Evolutionary conservation across 2,113 vertebrate genomes (phyloP).

Genomic region (Passer montanus): DNA sequence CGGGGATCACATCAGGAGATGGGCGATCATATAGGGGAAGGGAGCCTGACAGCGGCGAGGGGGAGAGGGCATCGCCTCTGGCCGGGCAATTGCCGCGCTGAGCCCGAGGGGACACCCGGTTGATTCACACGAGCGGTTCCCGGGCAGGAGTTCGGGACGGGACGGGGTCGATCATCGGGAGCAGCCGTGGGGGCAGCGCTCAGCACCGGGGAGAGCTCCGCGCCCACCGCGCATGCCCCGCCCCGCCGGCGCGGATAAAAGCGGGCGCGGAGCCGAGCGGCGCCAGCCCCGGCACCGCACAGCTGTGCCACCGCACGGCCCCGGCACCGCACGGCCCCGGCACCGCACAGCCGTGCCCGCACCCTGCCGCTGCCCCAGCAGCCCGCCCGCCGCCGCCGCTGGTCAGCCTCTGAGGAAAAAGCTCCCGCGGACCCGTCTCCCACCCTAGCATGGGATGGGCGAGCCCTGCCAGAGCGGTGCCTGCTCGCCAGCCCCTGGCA

Average conservation of each 20-base stretch:
- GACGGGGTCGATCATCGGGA: neutral
- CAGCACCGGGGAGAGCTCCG: slow-evolving; percentile 79
- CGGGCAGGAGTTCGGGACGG: neutral
- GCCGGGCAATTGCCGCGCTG: too few relatives aligned
- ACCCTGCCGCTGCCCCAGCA: neutral
- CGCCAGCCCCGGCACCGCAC: neutral
- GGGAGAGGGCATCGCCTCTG: neutral
- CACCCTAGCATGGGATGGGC: slow-evolving; percentile 57
- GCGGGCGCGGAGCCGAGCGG: neutral
- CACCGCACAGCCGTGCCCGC: fast-evolving
- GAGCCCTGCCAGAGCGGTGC: slow-evolving; percentile 34
- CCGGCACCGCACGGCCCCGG: too few relatives aligned
- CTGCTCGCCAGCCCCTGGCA: slow-evolving; percentile 43
- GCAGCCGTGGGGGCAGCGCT: neutral
- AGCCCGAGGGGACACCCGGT: neutral
- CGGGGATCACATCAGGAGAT: neutral
- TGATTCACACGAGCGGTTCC: neutral
- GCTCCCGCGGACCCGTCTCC: neutral
- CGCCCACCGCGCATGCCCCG: slow-evolving; percentile 62
- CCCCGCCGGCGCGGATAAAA: slow-evolving; percentile 13
- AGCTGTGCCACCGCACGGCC: too few relatives aligned
- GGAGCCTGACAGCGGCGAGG: neutral
- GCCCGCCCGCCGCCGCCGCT: neutral
- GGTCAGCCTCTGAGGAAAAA: neutral
- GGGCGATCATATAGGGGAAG: neutral